Conservation (phyloP, 2,113 vertebrate genomes). For the Strix uralensis region DNA sequence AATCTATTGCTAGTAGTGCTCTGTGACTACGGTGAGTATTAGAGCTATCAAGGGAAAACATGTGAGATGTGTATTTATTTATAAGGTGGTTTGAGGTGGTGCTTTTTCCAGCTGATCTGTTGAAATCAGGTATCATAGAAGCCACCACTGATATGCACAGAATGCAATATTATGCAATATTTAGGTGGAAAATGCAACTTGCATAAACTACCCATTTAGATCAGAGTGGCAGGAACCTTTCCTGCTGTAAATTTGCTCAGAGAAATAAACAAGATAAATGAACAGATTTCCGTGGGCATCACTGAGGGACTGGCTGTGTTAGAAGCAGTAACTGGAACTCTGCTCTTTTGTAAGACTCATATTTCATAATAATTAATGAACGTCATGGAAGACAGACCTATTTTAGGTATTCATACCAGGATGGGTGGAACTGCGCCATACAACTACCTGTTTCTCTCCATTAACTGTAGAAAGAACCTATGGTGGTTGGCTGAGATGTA, state of each 20-base stretch:
- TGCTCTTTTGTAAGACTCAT: background rate
- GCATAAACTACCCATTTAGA: background rate
- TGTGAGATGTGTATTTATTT: background rate
- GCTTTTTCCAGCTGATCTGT: background rate
- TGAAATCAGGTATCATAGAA: background rate
- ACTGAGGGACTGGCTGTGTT: background rate
- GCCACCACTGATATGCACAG: background rate
- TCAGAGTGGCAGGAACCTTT: background rate
- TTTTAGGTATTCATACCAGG: background rate
- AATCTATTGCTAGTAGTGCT: conserved; percentile 84
- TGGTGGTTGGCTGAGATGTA: background rate
- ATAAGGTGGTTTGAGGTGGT: background rate
- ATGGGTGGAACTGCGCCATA: background rate
- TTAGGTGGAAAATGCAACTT: background rate
- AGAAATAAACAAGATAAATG: background rate
- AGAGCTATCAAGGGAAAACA: background rate
- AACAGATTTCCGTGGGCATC: background rate
- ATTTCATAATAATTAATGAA: background rate
- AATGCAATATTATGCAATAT: background rate
- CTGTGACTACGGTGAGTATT: conserved; percentile 87
- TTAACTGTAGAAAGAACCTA: background rate
- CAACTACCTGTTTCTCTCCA: background rate
- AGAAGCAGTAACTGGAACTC: background rate
- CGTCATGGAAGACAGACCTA: background rate
- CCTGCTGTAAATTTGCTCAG: background rate